phyloP scores from a whole-genome alignment of 2,113 vertebrate species.

The Delphinus delphis region DNA sequence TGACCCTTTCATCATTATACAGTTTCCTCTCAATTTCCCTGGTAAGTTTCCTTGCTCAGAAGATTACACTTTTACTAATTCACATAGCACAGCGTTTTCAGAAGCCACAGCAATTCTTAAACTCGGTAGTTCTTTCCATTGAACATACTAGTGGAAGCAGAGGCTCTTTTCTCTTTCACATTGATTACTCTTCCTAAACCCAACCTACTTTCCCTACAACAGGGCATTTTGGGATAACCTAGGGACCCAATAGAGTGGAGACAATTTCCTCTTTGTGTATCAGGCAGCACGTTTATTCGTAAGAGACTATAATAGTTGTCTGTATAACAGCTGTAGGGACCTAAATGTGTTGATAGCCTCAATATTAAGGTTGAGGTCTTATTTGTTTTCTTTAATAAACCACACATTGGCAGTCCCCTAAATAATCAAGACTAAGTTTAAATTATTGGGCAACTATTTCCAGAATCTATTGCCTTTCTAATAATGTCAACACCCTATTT shows the following conservation, averaged over 20 bases:
- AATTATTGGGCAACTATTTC: neutral
- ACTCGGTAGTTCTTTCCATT: neutral
- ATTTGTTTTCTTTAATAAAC: slow-evolving; percentile 38
- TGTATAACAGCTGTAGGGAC: neutral
- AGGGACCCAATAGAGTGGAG: neutral
- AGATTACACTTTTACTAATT: slow-evolving; percentile 30
- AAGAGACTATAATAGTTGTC: neutral
- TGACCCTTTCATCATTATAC: neutral
- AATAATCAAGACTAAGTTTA: slow-evolving; percentile 32
- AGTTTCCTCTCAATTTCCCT: neutral
- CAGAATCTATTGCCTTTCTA: neutral
- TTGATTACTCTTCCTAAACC: neutral
- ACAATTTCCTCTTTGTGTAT: neutral
- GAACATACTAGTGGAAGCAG: neutral
- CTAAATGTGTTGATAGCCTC: neutral
- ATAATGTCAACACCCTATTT: neutral
- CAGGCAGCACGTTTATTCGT: neutral
- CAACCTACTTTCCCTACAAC: neutral
- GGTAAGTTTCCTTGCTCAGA: neutral
- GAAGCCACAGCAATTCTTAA: neutral
- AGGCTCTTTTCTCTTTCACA: neutral
- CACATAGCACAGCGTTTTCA: neutral
- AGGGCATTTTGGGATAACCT: neutral
- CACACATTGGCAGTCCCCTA: neutral
- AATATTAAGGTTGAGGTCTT: neutral